Conservation (phyloP, 2,888 invertebrate species). For the Carterocephalus palaemon region DNA sequence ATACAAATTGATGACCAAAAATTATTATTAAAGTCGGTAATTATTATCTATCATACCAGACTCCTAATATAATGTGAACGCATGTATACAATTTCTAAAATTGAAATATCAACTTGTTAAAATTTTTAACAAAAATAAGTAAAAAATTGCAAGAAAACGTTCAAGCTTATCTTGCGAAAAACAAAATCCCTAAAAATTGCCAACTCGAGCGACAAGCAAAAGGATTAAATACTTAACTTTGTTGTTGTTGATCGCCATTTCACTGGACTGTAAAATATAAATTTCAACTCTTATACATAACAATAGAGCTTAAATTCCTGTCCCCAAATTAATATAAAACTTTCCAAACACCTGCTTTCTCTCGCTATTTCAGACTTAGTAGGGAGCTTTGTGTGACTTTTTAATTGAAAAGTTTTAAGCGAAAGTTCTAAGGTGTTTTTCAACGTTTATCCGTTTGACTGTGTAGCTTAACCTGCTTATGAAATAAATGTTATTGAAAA, state of each 20-base stretch:
- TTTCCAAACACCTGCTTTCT: constrained; percentile 1
- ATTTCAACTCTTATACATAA: not conserved
- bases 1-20: too few species aligned
- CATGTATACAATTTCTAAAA: too few species aligned
- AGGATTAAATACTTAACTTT: constrained; percentile 13
- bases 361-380: not conserved
- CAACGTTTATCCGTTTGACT: not conserved
- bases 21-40: too few species aligned
- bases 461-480: too few species aligned
- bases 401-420: constrained; percentile 9
- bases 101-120: too few species aligned
- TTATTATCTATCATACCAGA: too few species aligned
- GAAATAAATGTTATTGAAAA: too few species aligned
- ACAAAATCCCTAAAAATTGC: constrained; percentile 1
- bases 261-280: not conserved
- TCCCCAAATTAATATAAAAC: not conserved
- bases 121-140: constrained; percentile 6
- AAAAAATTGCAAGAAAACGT: constrained; percentile 5
- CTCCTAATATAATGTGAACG: too few species aligned
- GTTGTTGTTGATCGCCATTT: not conserved
- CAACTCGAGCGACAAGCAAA: constrained; percentile 11
- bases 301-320: not conserved
- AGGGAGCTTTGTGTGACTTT: constrained; percentile 3
- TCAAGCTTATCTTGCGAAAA: constrained; percentile 10
- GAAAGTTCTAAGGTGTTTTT: constrained; percentile 6